Evolutionary conservation across 2,797 vertebrate species (phyloP), one percentile per base, ranked within the genome.

Genomic region (Myotis vivesi): DNA sequence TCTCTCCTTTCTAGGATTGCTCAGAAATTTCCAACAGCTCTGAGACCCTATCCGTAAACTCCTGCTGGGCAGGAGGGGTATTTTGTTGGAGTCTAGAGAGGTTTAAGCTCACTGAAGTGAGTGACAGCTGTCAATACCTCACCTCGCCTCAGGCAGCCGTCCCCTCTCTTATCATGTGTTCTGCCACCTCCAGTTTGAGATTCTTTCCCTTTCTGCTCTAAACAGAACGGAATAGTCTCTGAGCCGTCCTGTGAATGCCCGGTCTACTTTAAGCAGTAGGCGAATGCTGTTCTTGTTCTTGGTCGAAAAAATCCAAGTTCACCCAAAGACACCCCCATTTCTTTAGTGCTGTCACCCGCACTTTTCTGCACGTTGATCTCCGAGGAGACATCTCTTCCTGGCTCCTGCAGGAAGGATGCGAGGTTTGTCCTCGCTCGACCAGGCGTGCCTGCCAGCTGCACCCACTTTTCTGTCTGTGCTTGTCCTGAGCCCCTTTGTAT

Each of bases 391-490:
- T 57, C 49, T 38, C 38, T 33, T n/a, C 20, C 25, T 11, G 36
- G 33, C 38, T 62, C 66, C 55, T n/a, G 20, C 6, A 2, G 23
- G 7, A 33, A 82, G 75, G 23, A 4, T 13, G 79, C 3, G 25
- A 17, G 23, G 68, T 69, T 72, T 0, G 10, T 79, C 62, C 10
- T 20, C 0, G 46, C 10, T 16, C 0, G 23, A 19, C 33, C 2
- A 36, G 23, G 30, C 16, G 11, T 4, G 10, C 8, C 17, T 25
- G 23, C 7, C 0, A 0, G 12, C 51, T 28, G 6, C 2, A 0
- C 16, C 23, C 3, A 0, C 46, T 38, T 55, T n/a, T 79, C 69
- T n/a, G 10, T 23, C 33, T 77, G 19, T 6, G 62, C 49, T 59
- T 66, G 20, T 82, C 84, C 33, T 10, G 4, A 17, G 3, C 10